phyloP scores from a whole-genome alignment of 2,797 vertebrate genomes.

The Cacajao melanocephalus region DNA sequence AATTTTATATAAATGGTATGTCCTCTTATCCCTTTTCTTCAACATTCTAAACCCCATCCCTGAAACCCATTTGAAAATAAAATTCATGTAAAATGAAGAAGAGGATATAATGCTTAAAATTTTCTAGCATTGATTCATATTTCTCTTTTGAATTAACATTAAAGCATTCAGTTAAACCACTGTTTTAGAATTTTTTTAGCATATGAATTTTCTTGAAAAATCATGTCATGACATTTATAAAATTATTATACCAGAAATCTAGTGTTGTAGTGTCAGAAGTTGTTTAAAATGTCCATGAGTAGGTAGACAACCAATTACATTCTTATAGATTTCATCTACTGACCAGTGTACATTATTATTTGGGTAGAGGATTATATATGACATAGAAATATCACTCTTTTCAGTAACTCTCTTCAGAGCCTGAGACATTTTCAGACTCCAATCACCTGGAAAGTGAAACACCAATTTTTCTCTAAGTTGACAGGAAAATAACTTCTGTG shows the following conservation, averaged over 20 bases:
- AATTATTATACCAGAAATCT: background rate
- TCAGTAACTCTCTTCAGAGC: slow-evolving; percentile 19
- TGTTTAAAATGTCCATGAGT: background rate
- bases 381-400: slow-evolving; percentile 41
- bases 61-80: background rate
- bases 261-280: background rate
- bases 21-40: background rate
- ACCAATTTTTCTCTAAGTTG: slow-evolving; percentile 28
- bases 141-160: background rate
- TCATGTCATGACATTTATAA: background rate
- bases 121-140: background rate
- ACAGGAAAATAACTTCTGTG: slow-evolving; percentile 45
- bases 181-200: background rate
- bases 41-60: background rate
- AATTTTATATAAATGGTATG: background rate
- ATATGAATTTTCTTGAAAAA: background rate
- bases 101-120: background rate
- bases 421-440: slow-evolving; percentile 14
- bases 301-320: background rate
- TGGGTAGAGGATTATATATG: background rate
- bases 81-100: background rate
- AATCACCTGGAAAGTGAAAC: slow-evolving; percentile 28
- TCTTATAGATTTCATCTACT: background rate
- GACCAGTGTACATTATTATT: background rate
- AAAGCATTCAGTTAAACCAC: background rate